phyloP scores from a whole-genome alignment of 64 coral and sea anemone genomes.

The Cladopsammia gracilis region DNA sequence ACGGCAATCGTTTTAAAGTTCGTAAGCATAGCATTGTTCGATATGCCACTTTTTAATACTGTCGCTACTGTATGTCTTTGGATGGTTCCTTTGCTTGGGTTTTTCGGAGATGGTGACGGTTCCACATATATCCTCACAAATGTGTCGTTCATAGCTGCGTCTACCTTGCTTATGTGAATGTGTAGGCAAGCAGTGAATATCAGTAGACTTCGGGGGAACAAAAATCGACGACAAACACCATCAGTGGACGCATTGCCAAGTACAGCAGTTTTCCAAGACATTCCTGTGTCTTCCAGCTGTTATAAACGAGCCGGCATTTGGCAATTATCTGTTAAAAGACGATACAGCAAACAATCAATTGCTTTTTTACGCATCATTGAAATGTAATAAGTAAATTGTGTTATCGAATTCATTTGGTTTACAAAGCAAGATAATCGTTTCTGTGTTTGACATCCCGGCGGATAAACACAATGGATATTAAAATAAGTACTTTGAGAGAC shows the following conservation, averaged over 20 bases:
- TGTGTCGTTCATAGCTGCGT: not conserved
- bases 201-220: not conserved
- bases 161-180: not conserved
- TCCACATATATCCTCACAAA: not conserved
- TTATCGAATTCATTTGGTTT: not conserved
- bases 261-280: too few species aligned
- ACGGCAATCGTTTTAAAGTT: not conserved
- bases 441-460: not conserved
- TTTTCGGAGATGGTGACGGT: not conserved
- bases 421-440: not conserved
- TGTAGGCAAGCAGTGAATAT: not conserved
- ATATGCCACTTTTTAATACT: not conserved
- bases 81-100: not conserved
- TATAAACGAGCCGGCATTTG: not conserved
- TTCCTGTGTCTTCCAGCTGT: not conserved
- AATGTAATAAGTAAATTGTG: not conserved
- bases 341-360: not conserved
- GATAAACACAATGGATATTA: too few species aligned
- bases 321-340: not conserved
- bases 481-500: too few species aligned
- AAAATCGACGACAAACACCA: not conserved
- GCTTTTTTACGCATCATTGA: not conserved
- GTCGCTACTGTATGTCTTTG: not conserved
- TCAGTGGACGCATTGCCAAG: not conserved
- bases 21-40: not conserved